Evolutionary conservation across 2,797 vertebrate genomes (phyloP), one percentile per base, ranked within the genome.

Genomic region (Mus minutoides): DNA sequence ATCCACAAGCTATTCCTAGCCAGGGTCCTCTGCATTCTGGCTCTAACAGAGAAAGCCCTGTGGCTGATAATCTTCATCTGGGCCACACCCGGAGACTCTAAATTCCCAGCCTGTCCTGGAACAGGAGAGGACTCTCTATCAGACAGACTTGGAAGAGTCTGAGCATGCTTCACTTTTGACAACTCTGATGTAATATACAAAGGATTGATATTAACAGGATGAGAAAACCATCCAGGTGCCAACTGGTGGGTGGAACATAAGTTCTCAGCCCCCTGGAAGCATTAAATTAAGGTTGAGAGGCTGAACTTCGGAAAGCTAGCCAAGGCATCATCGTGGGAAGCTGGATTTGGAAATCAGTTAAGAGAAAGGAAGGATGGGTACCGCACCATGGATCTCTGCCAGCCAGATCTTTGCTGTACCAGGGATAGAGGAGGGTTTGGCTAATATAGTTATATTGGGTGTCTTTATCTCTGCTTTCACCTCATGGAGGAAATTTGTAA

Each of bases 301-400:
- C 89, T 94, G 94, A 95, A 92, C 64, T 21, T 86, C 78, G 73
- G 95, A 94, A 94, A 95, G 76, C 49, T 64, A 90, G 96, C 91
- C 94, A 96, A 92, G 87, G 60, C 58, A 22, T 52, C 87, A 40
- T 89, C 54, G 60, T 75, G 71, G 95, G 87, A 84, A 84, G 79
- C 84, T 82, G 93, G 58, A 88, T 88, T 46, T 92, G 84, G 94
- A 96, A 95, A 89, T 97, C 91, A 94, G 73, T 96, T 91, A 94
- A 87, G 79, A 14, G 49, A 46, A 94, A 73, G 60, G 40, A 40
- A 22, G 43, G 75, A 56, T n/a, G 58, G 82, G 90, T 19, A 22
- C 40, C 43, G n/a, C 29, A 85, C 43, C 21, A 3, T 24, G 62
- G 21, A 69, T 4, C 21, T n/a, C 64, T 26, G 84, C 62, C 84